Conservation (phyloP, 2,888 invertebrate species). For the Xestia c-nigrum region DNA sequence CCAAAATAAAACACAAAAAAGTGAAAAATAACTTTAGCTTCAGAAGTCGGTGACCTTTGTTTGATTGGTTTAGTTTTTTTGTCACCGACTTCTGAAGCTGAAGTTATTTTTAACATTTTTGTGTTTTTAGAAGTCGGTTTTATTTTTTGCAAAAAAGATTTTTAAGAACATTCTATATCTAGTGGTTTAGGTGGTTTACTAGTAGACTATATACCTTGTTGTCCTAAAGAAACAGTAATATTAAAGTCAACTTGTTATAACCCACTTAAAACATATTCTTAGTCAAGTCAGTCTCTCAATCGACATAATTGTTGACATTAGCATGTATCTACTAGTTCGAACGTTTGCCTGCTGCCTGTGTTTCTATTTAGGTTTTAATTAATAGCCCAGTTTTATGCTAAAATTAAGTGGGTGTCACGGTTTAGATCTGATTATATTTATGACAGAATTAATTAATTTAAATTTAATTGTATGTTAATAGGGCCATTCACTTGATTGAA, state of each 20-base stretch:
- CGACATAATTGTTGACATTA: conserved; percentile 46
- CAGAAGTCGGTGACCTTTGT: too few species aligned
- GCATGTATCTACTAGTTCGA: conserved; percentile 40
- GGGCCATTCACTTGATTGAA: conserved; percentile 30
- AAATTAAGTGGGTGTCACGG: conserved; percentile 59
- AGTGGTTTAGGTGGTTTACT: background rate
- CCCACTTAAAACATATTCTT: conserved; percentile 37
- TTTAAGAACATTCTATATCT: background rate
- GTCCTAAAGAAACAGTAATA: conserved; percentile 2
- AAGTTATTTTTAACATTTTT: too few species aligned
- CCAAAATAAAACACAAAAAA: too few species aligned
- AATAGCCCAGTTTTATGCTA: conserved; percentile 62
- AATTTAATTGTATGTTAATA: conserved; percentile 55
- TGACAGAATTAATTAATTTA: conserved; percentile 56
- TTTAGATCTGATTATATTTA: conserved; percentile 63
- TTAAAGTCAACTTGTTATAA: conserved; percentile 32
- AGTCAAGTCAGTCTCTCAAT: conserved; percentile 32
- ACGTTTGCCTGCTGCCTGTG: conserved; percentile 8
- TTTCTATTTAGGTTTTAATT: conserved; percentile 53
- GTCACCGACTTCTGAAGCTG: too few species aligned
- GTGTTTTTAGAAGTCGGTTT: too few species aligned
- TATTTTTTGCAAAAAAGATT: too few species aligned
- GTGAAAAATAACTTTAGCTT: too few species aligned
- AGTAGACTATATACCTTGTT: background rate
- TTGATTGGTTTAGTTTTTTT: too few species aligned